Conservation (phyloP, 2,888 invertebrate species). For the Oeneis ivallda region DNA sequence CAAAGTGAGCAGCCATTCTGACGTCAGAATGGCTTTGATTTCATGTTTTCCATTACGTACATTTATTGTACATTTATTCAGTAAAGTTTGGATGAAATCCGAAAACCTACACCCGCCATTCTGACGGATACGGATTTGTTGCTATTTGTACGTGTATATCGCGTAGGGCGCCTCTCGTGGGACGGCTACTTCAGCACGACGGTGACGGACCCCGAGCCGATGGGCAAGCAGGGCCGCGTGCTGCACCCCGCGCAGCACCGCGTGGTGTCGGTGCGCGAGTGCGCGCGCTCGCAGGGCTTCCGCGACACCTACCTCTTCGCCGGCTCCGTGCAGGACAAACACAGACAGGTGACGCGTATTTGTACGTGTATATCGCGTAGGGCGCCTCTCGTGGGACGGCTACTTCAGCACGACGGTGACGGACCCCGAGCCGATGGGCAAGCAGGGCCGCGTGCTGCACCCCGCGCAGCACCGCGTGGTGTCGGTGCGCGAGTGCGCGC, state of each 20-base stretch:
- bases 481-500: slow-evolving; percentile 92
- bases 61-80: too few relatives aligned
- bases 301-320: slow-evolving; percentile 87
- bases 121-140: too few relatives aligned
- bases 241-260: slow-evolving; percentile 90
- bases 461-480: slow-evolving; percentile 90
- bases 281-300: slow-evolving; percentile 93
- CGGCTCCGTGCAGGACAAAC: slow-evolving; percentile 88
- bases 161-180: slow-evolving; percentile 86
- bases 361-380: slow-evolving; percentile 45
- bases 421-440: slow-evolving; percentile 95
- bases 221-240: slow-evolving; percentile 94
- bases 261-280: slow-evolving; percentile 93
- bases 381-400: slow-evolving; percentile 90
- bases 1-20: too few relatives aligned
- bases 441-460: slow-evolving; percentile 93
- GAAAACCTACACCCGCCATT: too few relatives aligned
- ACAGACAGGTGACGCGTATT: slow-evolving; percentile 84
- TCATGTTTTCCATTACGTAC: too few relatives aligned
- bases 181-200: slow-evolving; percentile 93
- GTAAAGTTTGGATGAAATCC: too few relatives aligned
- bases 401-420: slow-evolving; percentile 92
- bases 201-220: slow-evolving; percentile 92
- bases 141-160: neutral
- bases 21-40: too few relatives aligned